phyloP scores from a whole-genome alignment of 2,888 invertebrate species.

The Argyresthia goedartella region DNA sequence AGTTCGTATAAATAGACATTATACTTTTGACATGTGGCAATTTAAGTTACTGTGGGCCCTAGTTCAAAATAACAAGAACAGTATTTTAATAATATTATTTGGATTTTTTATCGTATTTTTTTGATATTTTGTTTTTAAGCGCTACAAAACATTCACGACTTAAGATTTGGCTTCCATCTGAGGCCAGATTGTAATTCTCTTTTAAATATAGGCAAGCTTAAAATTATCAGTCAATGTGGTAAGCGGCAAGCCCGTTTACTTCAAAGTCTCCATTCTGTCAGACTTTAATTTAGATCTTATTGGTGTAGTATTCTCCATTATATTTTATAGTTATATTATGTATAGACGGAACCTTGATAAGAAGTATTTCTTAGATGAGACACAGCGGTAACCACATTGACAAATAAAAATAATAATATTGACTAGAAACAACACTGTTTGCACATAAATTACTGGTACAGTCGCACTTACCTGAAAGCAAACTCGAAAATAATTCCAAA shows the following conservation, averaged over 20 bases:
- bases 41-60: too few species aligned
- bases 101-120: too few species aligned
- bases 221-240: conserved; percentile 40
- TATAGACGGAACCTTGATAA: too few species aligned
- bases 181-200: conserved; percentile 65
- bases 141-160: conserved; percentile 28
- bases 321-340: not conserved
- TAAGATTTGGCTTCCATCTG: conserved; percentile 56
- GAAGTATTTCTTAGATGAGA: too few species aligned
- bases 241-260: too few species aligned
- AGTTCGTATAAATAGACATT: too few species aligned
- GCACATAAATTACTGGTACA: conserved; percentile 43
- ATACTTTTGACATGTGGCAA: too few species aligned
- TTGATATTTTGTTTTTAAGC: not conserved
- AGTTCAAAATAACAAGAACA: too few species aligned
- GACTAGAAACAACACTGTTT: conserved; percentile 61
- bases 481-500: conserved; percentile 7
- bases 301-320: not conserved
- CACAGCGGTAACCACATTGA: not conserved
- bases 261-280: not conserved
- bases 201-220: conserved; percentile 27
- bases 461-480: conserved; percentile 40
- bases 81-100: too few species aligned
- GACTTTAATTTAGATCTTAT: not conserved
- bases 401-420: conserved; percentile 42